A percentile compares a stretch with the other conserved stretches of the same genome.
phyloP scores from a whole-genome alignment of 2,113 vertebrate genomes.

The Nicator chloris region DNA sequence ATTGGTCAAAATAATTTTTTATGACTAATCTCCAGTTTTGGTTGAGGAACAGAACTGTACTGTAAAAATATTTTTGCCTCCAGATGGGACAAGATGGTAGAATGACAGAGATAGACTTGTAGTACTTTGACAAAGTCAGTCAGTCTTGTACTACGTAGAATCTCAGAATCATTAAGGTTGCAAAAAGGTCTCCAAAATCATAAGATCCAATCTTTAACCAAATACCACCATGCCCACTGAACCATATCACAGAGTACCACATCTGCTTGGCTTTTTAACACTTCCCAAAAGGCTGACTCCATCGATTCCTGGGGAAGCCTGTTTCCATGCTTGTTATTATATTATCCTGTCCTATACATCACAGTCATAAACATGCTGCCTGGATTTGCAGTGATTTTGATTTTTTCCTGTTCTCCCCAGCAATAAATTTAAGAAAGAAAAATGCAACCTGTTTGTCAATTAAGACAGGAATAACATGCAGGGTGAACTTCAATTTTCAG shows the following conservation, averaged over 20 bases:
- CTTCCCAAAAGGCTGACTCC: neutral
- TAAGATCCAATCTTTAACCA: neutral
- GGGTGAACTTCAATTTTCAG: neutral
- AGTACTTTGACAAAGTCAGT: neutral
- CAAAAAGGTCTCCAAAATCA: neutral
- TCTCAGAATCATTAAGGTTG: neutral
- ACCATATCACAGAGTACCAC: rapidly evolving
- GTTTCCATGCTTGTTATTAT: neutral
- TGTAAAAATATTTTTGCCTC: neutral
- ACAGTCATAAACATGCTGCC: neutral
- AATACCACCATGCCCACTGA: neutral
- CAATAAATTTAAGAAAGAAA: neutral
- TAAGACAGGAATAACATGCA: neutral
- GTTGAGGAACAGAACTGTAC: neutral
- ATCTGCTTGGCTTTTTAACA: neutral
- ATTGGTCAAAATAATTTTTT: neutral
- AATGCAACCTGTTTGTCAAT: neutral
- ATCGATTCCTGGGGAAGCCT: neutral
- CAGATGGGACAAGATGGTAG: neutral
- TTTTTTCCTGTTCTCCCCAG: neutral
- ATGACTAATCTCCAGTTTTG: neutral
- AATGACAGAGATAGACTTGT: neutral
- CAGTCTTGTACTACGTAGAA: neutral
- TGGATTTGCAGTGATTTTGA: neutral
- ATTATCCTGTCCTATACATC: neutral